Percentiles rank a stretch among this genome's conserved stretches.
phyloP scores from a whole-genome alignment of 2,797 vertebrate species.

The Amblyopsis hoosieri region DNA sequence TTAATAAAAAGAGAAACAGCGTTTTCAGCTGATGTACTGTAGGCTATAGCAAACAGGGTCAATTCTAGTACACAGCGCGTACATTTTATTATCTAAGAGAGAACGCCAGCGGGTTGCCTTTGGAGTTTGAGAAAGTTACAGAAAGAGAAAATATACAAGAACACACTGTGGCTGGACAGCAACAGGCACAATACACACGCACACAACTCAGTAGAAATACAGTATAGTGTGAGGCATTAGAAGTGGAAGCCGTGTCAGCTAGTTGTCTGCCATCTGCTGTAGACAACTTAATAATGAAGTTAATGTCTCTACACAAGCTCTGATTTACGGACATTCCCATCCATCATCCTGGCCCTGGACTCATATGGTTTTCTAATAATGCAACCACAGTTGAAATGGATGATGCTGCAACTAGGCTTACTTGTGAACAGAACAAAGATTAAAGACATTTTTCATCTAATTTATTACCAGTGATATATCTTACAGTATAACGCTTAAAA shows the following conservation, averaged over 20 bases:
- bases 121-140: not conserved
- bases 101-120: too few species aligned
- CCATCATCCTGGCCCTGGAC: conserved; percentile 32
- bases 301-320: conserved; percentile 23
- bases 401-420: too few species aligned
- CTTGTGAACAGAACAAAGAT: too few species aligned
- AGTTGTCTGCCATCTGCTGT: conserved; percentile 22
- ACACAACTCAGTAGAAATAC: not conserved
- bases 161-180: not conserved
- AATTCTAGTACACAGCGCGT: too few species aligned
- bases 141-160: not conserved
- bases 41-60: too few species aligned
- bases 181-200: not conserved
- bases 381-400: conserved; percentile 1
- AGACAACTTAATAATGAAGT: conserved; percentile 32
- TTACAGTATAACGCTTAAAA: too few species aligned
- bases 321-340: conserved; percentile 48
- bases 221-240: conserved; percentile 5
- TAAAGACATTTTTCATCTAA: too few species aligned
- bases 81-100: too few species aligned
- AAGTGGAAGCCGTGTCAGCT: conserved; percentile 21
- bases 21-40: too few species aligned
- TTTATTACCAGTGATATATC: too few species aligned
- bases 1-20: too few species aligned
- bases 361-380: conserved; percentile 29